Conservation (phyloP, 2,888 invertebrate species). For the Nephrocerus scutellatus region DNA sequence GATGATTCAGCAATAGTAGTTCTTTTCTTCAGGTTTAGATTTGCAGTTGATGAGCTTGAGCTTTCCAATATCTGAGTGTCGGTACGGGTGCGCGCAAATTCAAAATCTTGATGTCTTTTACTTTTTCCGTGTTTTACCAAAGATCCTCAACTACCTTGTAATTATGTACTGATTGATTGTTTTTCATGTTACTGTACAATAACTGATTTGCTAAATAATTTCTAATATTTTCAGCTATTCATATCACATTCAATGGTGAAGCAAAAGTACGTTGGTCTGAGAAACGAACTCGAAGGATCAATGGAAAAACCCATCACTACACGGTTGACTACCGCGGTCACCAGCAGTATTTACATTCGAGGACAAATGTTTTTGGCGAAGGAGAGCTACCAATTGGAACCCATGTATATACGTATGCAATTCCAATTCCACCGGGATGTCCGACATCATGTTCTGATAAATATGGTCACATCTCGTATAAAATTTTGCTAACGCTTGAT, state of each 20-base stretch:
- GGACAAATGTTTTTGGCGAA: slow-evolving; percentile 36
- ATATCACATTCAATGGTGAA: slow-evolving; percentile 40
- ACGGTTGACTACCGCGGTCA: slow-evolving; percentile 30
- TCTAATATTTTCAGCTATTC: slow-evolving; percentile 29
- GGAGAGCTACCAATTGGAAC: slow-evolving; percentile 36
- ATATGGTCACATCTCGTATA: slow-evolving; percentile 68
- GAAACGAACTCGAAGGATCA: slow-evolving; percentile 23
- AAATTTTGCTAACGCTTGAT: slow-evolving; percentile 68
- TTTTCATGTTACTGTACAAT: neutral
- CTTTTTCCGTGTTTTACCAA: neutral
- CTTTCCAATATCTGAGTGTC: no score
- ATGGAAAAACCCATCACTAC: slow-evolving; percentile 36
- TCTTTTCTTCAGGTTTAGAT: no score
- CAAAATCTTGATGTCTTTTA: neutral
- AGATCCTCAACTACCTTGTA: no score
- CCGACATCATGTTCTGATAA: slow-evolving; percentile 73
- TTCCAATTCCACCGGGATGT: slow-evolving; percentile 52
- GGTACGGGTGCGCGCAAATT: no score
- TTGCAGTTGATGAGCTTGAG: no score
- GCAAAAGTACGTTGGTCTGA: slow-evolving; percentile 40
- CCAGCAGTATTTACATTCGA: slow-evolving; percentile 39
- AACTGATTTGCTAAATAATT: neutral
- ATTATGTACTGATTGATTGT: no score
- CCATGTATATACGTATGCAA: slow-evolving; percentile 69
- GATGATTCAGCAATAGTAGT: no score